Percentiles rank a stretch among this genome's conserved stretches.
Conservation (phyloP, 2,113 vertebrate genomes). For the Brachyistius frenatus region DNA sequence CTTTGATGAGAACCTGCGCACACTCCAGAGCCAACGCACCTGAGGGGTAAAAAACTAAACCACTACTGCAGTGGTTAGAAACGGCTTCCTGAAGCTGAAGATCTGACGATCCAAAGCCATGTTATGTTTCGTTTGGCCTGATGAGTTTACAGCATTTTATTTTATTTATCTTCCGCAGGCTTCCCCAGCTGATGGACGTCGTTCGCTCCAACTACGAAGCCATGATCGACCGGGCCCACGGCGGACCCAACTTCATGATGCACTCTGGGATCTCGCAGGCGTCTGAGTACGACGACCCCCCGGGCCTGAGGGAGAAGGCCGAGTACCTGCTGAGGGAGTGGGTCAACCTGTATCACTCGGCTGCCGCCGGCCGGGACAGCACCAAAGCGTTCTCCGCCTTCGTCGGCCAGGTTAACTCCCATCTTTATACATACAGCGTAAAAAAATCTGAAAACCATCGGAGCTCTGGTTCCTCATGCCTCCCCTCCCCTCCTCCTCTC, state of each 20-base stretch:
- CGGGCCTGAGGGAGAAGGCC: conserved; percentile 97
- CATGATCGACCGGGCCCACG: conserved; percentile 98
- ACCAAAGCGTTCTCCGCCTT: conserved; percentile 99
- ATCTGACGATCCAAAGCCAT: too few species aligned
- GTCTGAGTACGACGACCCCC: conserved; percentile 98
- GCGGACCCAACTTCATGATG: conserved; percentile 99
- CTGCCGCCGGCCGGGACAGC: conserved; percentile 97
- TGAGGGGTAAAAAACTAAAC: conserved; percentile 89
- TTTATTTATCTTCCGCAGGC: conserved; percentile 77
- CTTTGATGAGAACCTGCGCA: conserved; percentile 98
- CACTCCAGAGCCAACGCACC: conserved; percentile 98
- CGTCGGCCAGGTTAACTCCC: conserved; percentile 92
- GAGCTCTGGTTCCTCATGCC: neutral
- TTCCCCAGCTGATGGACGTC: conserved; percentile 98
- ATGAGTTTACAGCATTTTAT: too few species aligned
- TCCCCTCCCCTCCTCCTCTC: neutral
- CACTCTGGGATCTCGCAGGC: conserved; percentile 99
- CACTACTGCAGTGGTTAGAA: neutral
- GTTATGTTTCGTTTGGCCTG: too few species aligned
- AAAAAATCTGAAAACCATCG: neutral
- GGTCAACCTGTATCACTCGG: conserved; percentile 99
- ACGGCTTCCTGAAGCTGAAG: too few species aligned
- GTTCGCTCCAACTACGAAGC: conserved; percentile 99
- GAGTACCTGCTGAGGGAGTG: conserved; percentile 98
- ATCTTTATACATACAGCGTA: neutral